Percentiles rank a stretch among this genome's conserved stretches.
Evolutionary conservation across 1,140 invertebrate species (phyloP).

Genomic region (Drosophila fuyamai): DNA sequence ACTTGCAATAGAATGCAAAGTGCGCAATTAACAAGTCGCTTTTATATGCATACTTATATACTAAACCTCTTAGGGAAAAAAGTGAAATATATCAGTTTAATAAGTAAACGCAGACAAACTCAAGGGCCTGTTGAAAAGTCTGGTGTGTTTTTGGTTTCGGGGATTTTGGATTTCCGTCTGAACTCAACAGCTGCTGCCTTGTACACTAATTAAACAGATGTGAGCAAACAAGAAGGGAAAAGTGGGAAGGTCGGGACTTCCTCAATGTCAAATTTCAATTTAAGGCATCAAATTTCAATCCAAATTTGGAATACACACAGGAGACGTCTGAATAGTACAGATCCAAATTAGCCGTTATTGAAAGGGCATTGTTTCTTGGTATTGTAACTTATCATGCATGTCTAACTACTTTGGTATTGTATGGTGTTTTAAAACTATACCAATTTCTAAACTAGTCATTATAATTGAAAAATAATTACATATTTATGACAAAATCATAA

Average conservation of each 20-base stretch:
- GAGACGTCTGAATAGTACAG: neutral
- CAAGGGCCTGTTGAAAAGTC: conserved; percentile 26
- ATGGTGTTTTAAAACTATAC: no score
- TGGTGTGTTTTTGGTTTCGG: conserved; percentile 17
- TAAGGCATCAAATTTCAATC: conserved; percentile 41
- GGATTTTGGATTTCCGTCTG: conserved; percentile 28
- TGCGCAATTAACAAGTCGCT: conserved; percentile 70
- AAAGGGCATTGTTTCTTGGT: neutral
- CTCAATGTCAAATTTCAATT: conserved; percentile 36
- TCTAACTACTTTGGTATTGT: no score
- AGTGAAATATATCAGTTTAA: conserved; percentile 22
- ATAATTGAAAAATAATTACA: neutral
- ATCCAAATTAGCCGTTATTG: neutral
- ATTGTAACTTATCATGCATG: no score
- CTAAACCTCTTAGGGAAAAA: neutral
- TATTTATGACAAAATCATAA: neutral
- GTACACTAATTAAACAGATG: conserved; percentile 67
- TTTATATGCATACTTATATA: no score
- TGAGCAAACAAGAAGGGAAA: conserved; percentile 12
- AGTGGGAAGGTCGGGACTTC: conserved; percentile 18
- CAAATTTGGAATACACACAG: conserved; percentile 9
- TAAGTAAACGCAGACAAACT: conserved; percentile 38
- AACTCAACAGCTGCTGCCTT: conserved; percentile 48
- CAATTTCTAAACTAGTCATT: no score
- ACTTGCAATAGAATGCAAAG: conserved; percentile 76